Conservation (phyloP, 1,140 invertebrate genomes). For the Chironomus striatipennis region DNA sequence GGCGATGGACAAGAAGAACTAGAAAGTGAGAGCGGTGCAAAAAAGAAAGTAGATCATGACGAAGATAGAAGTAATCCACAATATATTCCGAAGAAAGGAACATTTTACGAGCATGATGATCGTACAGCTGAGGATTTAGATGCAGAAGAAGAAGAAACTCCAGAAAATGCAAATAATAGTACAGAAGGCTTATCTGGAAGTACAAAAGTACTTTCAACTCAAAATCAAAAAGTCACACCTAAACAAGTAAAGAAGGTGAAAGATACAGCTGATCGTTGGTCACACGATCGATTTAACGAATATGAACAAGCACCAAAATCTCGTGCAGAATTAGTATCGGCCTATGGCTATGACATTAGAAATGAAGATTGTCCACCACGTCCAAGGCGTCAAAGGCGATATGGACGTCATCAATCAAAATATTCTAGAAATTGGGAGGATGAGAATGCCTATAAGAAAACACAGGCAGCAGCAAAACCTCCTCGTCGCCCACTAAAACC, state of each 20-base stretch:
- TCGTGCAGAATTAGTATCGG: conserved; percentile 72
- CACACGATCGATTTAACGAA: conserved; percentile 83
- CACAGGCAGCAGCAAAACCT: conserved; percentile 35
- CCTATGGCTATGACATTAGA: conserved; percentile 92
- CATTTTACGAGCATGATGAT: conserved; percentile 95
- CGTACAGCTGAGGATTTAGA: conserved; percentile 59
- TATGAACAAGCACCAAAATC: conserved; percentile 71
- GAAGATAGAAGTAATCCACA: conserved; percentile 93
- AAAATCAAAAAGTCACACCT: conserved; percentile 36
- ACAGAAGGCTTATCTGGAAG: conserved; percentile 30
- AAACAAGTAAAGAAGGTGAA: conserved; percentile 46
- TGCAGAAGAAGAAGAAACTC: conserved; percentile 30
- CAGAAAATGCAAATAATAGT: conserved; percentile 24
- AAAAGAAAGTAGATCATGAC: conserved; percentile 79
- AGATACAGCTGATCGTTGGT: conserved; percentile 57
- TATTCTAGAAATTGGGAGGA: conserved; percentile 89
- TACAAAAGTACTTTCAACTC: conserved; percentile 29
- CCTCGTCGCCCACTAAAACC: conserved; percentile 33
- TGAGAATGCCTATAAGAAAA: conserved; percentile 68
- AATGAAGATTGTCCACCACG: conserved; percentile 85
- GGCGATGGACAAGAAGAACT: conserved; percentile 43
- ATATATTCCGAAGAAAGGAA: conserved; percentile 91
- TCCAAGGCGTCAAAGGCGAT: conserved; percentile 70
- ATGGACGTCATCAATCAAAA: conserved; percentile 83
- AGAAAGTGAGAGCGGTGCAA: conserved; percentile 46